Base-by-base conservation (phyloP, 2,113 vertebrate species). In the Gobiocypris rarus region DNA sequence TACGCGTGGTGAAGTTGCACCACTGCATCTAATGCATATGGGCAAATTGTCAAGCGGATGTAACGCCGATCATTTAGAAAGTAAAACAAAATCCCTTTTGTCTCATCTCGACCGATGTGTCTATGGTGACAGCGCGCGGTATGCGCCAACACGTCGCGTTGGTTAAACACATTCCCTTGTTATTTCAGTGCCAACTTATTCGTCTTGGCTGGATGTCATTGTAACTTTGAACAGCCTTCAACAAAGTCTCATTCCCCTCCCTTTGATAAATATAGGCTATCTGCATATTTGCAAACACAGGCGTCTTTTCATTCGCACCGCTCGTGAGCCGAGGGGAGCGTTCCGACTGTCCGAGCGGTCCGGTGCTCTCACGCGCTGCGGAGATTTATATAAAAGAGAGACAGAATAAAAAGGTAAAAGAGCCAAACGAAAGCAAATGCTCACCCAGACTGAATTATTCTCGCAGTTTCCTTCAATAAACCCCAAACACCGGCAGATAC, bases 281-380 rank as follows among this genome's bases (percentile, higher is more conserved):
- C 90, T 85, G 83, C 88, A 88, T 82, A 85, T 87, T 84, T 81
- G 84, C 83, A 85, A 88, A 89, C 80, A 85, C 84, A 69, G 71
- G 82, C 81, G 43, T 84, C 56, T 82, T 85, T 82, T 58, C 45
- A 79, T 83, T 54, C 82, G 59, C 88, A 87, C 65, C 90, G 91
- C 91, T 90, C 91, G 90, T 87, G 91, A 89, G 91, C 91, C 93
- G 94, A 94, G 85, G 87, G 86, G 86, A 88, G 89, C 82, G 82
- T 84, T 84, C 75, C 92, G 90, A 91, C 90, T 89, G 93, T 94
- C 94, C 94, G 92, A 94, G 92, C 86, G 92, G 93, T 91, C 92
- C 85, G 91, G 91, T 74, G 91, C 65, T 91, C 92, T 85, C 90
- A 91, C 89, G 91, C 71, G 82, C 91, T 38, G 89, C 87, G 91